Base-by-base conservation (phyloP, 2,888 invertebrate species). In the Xylota segnis region DNA sequence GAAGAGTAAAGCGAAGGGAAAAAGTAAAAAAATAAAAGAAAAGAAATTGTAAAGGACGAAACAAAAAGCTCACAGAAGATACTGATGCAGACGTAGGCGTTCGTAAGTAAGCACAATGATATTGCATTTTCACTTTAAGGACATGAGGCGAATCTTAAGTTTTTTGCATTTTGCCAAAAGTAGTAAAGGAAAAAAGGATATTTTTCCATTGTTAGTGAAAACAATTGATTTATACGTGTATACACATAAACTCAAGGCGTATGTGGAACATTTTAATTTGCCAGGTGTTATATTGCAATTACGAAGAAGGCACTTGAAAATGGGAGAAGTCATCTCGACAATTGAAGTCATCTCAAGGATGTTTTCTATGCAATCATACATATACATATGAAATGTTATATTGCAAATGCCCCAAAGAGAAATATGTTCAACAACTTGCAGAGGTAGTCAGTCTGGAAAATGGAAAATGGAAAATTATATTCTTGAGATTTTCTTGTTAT, bases 61-160 rank as follows among this genome's bases (percentile, higher is more conserved):
- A 75, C 52, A 54, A 45, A 47, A 66, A 27, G 12, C 47, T 27
- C 40, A 34, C 47, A 16, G 23, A 4, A 71, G 59, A 56, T 56
- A 75, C 58, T 40, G 61, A 77, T 86, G 32, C 86, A 77, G 86
- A 86, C 86, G 86, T 82, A 86, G 86, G 86, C 14, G 86, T 65
- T 77, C 32, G n/a, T 16, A 66, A 68, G 82, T 56, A 32, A 86
- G 86, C 86, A 86, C 86, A 86, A 14, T 81, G 14, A 61, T 50
- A 4, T 40, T 70, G 54, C 7, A 32, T 59, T 50, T 47, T 9
- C 50, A 72, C 9, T 50, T 7, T 16, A 56, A 40, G 7, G 16
- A 59, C 9, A 6, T 14, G 0, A 10, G 16, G 16, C 29, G 29
- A 50, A 29, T 68, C 27, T 5, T 14, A 54, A 68, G 37, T 40